These are phyloP conservation scores for Carettochelys insculpta DNA, from an alignment of 2,113 vertebrate species.

Conservation along the genomic window DNA sequence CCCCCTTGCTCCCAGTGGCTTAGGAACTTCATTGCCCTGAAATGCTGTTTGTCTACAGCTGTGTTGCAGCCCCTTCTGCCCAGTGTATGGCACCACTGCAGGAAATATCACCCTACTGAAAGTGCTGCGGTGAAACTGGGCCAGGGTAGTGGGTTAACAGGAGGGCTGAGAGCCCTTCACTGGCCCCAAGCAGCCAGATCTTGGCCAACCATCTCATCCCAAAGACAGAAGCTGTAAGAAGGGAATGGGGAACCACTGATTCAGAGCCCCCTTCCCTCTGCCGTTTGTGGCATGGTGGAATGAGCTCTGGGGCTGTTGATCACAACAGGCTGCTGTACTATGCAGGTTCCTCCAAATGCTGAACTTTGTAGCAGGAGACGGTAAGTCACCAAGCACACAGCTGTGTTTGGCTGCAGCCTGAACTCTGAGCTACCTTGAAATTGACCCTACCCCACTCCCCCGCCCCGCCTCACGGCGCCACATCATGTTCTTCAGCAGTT, in stretches of 20 bases:
- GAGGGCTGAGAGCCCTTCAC: neutral
- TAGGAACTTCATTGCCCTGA: neutral
- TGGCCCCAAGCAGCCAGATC: neutral
- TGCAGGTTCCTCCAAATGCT: no score
- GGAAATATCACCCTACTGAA: neutral
- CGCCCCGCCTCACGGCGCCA: no score
- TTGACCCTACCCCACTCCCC: no score
- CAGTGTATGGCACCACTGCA: no score
- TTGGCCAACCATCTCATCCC: neutral
- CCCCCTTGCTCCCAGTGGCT: no score
- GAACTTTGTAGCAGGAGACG: no score
- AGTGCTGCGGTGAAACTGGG: neutral
- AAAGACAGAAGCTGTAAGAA: neutral
- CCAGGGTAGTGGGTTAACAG: neutral
- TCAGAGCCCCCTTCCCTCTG: no score
- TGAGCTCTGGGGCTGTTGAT: neutral
- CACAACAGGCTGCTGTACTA: neutral
- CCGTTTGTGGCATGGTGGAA: neutral
- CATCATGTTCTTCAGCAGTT: neutral
- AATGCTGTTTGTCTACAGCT: neutral
- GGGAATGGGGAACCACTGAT: no score
- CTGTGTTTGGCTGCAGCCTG: neutral
- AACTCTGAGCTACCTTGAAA: neutral
- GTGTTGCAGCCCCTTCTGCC: no score
- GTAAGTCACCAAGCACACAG: neutral